A percentile compares a stretch with the other conserved stretches of the same genome.
Evolutionary conservation across 2,797 vertebrate genomes (phyloP).

Genomic region (Eremophila alpestris): DNA sequence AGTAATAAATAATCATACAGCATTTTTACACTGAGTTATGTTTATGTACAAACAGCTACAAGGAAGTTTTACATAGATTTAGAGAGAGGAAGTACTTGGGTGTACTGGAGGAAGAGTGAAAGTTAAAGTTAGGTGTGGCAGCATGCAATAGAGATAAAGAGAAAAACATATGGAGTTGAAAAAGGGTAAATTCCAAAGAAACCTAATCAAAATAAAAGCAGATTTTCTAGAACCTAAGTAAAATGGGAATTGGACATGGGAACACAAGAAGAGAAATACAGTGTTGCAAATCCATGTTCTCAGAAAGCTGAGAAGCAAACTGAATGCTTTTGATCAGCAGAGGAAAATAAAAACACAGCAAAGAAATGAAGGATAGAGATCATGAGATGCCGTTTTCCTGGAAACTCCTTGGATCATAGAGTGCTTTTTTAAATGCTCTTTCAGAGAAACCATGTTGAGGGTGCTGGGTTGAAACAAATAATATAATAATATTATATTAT

Average conservation of each 20-base stretch:
- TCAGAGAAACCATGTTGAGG: neutral
- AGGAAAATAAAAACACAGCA: neutral
- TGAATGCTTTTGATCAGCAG: neutral
- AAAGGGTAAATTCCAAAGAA: neutral
- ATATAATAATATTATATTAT: neutral
- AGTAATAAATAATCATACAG: neutral
- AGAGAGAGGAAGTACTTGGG: constrained; percentile 26
- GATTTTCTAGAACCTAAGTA: neutral
- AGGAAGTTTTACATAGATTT: constrained; percentile 15
- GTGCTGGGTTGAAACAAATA: neutral
- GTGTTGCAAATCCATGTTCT: neutral
- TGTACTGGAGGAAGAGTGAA: constrained; percentile 11
- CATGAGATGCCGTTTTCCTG: neutral
- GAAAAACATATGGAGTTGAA: neutral
- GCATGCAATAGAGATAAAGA: neutral
- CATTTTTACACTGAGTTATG: neutral
- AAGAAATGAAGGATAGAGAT: neutral
- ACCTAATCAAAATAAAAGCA: neutral
- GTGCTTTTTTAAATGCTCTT: neutral
- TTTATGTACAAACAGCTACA: neutral
- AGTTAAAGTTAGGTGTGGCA: constrained; percentile 36
- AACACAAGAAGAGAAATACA: neutral
- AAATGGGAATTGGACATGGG: neutral
- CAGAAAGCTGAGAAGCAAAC: neutral
- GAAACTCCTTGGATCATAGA: neutral